These are phyloP conservation scores for Megalops atlanticus DNA, from an alignment of 2,113 vertebrate species.

Conservation along the genomic window DNA sequence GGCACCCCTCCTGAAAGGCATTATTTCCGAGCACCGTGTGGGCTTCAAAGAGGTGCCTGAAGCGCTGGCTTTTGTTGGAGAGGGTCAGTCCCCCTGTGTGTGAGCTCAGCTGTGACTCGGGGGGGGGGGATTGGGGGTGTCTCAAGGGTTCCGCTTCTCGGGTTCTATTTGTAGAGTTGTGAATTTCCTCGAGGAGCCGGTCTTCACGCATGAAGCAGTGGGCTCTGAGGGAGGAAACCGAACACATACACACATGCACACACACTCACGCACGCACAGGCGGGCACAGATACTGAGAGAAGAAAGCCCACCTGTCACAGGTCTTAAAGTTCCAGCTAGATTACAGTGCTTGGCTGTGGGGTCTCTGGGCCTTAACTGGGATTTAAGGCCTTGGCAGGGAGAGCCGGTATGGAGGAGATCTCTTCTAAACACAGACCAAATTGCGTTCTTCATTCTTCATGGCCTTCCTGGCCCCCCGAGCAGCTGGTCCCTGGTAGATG, in stretches of 20 bases:
- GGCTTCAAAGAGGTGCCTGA: neutral
- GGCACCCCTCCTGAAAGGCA: neutral
- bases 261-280: neutral
- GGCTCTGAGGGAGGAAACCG: neutral
- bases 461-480: neutral
- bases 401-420: neutral
- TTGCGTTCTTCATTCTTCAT: neutral
- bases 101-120: neutral
- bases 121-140: neutral
- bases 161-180: neutral
- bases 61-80: neutral
- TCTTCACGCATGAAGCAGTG: neutral
- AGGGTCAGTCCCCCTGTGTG: neutral
- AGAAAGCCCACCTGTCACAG: neutral
- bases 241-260: neutral
- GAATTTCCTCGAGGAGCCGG: neutral
- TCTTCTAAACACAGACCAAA: neutral
- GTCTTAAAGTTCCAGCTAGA: neutral
- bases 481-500: constrained; percentile 1
- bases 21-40: neutral
- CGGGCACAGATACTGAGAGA: no score
- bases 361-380: neutral
- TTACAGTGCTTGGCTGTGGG: neutral
- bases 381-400: neutral
- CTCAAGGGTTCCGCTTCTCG: neutral